These are phyloP conservation scores for Neosilurus mollespiculum DNA, from an alignment of 2,797 vertebrate genomes.

Conservation along the genomic window DNA sequence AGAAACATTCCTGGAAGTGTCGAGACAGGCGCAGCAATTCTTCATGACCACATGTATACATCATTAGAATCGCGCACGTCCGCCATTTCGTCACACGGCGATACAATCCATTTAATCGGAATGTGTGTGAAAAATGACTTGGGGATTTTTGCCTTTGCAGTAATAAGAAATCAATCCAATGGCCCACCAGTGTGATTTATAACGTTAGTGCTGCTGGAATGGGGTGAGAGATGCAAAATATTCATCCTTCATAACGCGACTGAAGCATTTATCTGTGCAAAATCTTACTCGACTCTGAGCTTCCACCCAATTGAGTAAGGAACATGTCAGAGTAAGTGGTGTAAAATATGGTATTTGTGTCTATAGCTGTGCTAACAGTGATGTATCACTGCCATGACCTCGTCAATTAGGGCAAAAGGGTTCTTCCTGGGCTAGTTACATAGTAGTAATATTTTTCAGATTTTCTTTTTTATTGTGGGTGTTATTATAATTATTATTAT, in stretches of 20 bases:
- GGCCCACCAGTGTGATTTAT: constrained; percentile 74
- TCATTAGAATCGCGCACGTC: constrained; percentile 71
- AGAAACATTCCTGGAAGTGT: constrained; percentile 65
- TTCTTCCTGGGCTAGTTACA: neutral
- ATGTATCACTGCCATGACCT: constrained; percentile 33
- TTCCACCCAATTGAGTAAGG: constrained; percentile 63
- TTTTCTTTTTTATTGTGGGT: constrained; percentile 2
- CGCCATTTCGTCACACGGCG: constrained; percentile 76
- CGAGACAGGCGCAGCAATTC: constrained; percentile 58
- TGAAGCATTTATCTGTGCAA: constrained; percentile 74
- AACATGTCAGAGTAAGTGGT: constrained; percentile 56
- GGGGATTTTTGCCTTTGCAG: constrained; percentile 68
- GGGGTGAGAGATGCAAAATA: constrained; percentile 75
- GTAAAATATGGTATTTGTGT: constrained; percentile 57
- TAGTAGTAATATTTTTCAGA: neutral
- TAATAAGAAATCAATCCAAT: constrained; percentile 68
- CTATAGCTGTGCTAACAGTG: constrained; percentile 44
- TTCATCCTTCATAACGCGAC: constrained; percentile 71
- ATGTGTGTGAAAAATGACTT: constrained; percentile 79
- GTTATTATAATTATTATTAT: neutral
- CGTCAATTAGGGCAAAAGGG: constrained; percentile 30
- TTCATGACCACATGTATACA: constrained; percentile 65
- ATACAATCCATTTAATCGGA: constrained; percentile 80
- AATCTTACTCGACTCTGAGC: constrained; percentile 66
- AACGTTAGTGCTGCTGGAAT: constrained; percentile 71